Evolutionary conservation across 2,888 invertebrate species (phyloP), one percentile per base, ranked within the genome.

Genomic region (Sarcophaga rosellei): DNA sequence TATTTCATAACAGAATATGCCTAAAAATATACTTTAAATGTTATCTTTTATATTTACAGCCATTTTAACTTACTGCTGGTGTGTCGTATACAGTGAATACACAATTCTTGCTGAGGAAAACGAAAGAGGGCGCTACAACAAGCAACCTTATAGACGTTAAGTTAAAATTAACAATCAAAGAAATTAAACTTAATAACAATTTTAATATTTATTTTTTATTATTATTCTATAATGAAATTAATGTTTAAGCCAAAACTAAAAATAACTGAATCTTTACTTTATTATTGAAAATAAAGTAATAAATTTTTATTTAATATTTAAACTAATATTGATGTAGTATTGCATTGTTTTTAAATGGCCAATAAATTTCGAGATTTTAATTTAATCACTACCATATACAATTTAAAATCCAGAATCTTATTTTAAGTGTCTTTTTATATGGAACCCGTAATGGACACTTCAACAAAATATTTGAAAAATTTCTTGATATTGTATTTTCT

Each of bases 1-100:
- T 5, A 53, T 53, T 47, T 53, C 17, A 17, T 53, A 35, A 35
- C 10, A 15, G 17, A 17, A 17, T 17, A 4, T 17, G 15, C 85
- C 78, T 72, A 79, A 85, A 81, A 81, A 66, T 72, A 81, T 85
- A 47, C 87, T 62, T 73, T 45, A 81, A 57, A 21, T 70, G 61
- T 44, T 25, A 12, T 8, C 59, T 66, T 74, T 47, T 45, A 75
- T 70, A 65, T 77, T 44, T 23, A 68, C 95, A 97, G 97, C 95
- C 88, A 93, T 97, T 53, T 96, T 96, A 93, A 94, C 96, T 78
- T 97, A 97, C 93, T 95, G 97, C 92, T 97, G 97, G 97, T 94
- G 95, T 89, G 97, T 97, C 75, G 96, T 97, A 74, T 97, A 96
- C 94, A 97, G 97, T 91, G 96, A 96, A 92, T 97, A 96, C 92